A percentile compares a stretch with the other conserved stretches of the same genome.
phyloP scores from a whole-genome alignment of 2,888 invertebrate species.

The Andrena bicolor region DNA sequence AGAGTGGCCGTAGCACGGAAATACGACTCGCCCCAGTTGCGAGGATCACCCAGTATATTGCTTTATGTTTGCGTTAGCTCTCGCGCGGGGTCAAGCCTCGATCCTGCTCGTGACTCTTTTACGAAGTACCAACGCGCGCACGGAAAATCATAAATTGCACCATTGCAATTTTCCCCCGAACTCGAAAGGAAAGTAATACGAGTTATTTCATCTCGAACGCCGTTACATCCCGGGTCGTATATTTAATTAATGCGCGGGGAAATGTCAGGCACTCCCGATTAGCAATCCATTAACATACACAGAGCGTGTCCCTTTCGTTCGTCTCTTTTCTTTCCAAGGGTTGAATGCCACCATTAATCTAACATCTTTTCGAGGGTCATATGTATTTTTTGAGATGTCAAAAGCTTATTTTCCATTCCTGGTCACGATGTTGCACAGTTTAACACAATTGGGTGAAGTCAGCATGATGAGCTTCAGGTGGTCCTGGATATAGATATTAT shows the following conservation, averaged over 20 bases:
- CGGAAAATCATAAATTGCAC: constrained; percentile 26
- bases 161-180: constrained; percentile 7
- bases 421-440: too few species aligned
- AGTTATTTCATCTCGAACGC: neutral
- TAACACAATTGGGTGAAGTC: too few species aligned
- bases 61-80: constrained; percentile 26
- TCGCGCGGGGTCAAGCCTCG: constrained; percentile 37
- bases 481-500: too few species aligned
- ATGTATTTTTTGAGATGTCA: too few species aligned
- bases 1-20: constrained; percentile 13
- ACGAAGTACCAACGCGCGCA: constrained; percentile 26
- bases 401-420: too few species aligned
- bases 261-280: too few species aligned
- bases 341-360: too few species aligned
- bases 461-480: too few species aligned
- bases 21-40: constrained; percentile 25
- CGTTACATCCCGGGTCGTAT: neutral
- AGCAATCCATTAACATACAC: too few species aligned
- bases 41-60: constrained; percentile 24
- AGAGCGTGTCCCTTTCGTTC: too few species aligned
- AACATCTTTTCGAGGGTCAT: too few species aligned
- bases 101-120: constrained; percentile 32
- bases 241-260: neutral
- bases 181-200: constrained; percentile 2
- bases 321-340: too few species aligned